phyloP scores from a whole-genome alignment of 2,113 vertebrate genomes.

The Eulacestoma nigropectus region DNA sequence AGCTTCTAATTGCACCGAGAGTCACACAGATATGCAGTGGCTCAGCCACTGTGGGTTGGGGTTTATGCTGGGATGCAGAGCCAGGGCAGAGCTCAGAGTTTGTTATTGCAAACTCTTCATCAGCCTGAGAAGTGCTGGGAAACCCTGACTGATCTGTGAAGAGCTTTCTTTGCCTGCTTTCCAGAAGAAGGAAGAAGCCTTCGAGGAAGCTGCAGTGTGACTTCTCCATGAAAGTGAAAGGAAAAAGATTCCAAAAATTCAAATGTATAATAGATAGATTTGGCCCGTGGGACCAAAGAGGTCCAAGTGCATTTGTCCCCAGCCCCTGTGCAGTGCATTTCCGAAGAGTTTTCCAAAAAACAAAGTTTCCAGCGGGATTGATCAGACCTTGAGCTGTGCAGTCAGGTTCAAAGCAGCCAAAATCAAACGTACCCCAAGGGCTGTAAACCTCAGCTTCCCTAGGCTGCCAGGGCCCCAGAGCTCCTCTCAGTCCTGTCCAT shows the following conservation, averaged over 20 bases:
- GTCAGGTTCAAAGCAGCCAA: not conserved
- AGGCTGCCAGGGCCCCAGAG: not conserved
- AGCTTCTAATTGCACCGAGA: not conserved
- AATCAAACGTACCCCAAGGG: not conserved
- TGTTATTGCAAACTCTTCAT: not conserved
- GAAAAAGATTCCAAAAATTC: not conserved
- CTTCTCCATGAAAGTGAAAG: not conserved
- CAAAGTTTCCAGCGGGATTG: not conserved
- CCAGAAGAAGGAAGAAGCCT: not conserved
- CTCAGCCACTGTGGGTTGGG: fast-evolving
- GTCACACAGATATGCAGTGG: fast-evolving
- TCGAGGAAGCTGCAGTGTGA: fast-evolving
- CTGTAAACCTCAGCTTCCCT: not conserved
- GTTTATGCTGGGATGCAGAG: not conserved
- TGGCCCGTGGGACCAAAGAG: not conserved
- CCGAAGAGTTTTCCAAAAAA: not conserved
- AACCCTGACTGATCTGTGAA: not conserved
- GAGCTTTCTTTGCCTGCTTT: not conserved
- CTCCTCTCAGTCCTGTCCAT: not conserved
- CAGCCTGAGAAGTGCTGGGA: not conserved
- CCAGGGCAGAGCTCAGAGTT: not conserved
- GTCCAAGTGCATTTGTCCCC: fast-evolving
- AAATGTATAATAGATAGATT: not conserved
- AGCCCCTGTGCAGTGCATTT: not conserved
- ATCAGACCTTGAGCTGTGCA: not conserved